Evolutionary conservation across 2,113 vertebrate species (phyloP).

Genomic region (Dasypus novemcinctus): DNA sequence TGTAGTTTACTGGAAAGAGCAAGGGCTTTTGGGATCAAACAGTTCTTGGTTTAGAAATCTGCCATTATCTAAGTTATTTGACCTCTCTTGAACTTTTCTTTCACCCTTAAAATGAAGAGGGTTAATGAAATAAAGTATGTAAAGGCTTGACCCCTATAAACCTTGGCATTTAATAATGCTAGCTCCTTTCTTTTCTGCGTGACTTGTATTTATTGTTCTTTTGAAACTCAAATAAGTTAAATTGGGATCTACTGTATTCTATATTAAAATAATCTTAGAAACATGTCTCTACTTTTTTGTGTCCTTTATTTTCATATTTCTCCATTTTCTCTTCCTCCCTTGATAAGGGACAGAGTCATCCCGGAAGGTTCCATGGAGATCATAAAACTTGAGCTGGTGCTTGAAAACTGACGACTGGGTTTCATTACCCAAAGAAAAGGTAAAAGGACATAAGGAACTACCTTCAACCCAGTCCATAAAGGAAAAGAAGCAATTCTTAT

Average conservation of each 20-base stretch:
- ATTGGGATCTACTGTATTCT: background rate
- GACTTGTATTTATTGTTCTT: background rate
- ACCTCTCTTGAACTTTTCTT: conserved; percentile 24
- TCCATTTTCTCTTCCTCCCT: background rate
- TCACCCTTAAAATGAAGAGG: background rate
- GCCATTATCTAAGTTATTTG: background rate
- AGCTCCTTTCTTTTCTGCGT: background rate
- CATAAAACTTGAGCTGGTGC: background rate
- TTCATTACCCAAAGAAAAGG: background rate
- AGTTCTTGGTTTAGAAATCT: conserved; percentile 32
- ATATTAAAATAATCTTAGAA: background rate
- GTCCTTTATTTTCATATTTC: conserved; percentile 6
- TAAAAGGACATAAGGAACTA: conserved; percentile 8
- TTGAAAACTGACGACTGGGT: conserved; percentile 7
- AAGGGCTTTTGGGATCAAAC: background rate
- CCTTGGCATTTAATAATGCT: background rate
- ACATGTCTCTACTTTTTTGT: background rate
- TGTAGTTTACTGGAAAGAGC: background rate
- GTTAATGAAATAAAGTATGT: conserved; percentile 4
- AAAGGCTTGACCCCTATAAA: background rate
- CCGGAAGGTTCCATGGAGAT: background rate
- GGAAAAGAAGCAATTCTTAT: background rate
- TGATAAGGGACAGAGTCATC: background rate
- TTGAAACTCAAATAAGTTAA: conserved; percentile 11
- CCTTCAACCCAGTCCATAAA: background rate